Conservation (phyloP, 2,888 invertebrate genomes). For the Temnothorax unifasciatus region DNA sequence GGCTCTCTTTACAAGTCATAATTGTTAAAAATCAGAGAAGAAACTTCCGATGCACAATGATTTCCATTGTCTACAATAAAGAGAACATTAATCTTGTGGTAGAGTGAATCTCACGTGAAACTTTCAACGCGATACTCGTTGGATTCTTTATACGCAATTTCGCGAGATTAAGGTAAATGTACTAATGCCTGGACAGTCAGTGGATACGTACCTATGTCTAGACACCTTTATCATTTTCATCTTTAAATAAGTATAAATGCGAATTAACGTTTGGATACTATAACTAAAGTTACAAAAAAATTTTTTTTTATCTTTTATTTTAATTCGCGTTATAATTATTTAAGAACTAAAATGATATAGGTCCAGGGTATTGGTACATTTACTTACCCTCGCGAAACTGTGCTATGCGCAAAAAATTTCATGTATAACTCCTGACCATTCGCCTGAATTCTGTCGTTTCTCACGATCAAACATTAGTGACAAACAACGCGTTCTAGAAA, state of each 20-base stretch:
- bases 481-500: slow-evolving; percentile 29
- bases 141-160: slow-evolving; percentile 13
- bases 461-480: not conserved
- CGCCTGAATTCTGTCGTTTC: slow-evolving; percentile 24
- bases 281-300: too few species aligned
- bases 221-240: too few species aligned
- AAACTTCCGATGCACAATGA: slow-evolving; percentile 14
- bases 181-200: too few species aligned
- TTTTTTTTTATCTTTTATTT: too few species aligned
- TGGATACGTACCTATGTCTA: too few species aligned
- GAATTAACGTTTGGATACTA: too few species aligned
- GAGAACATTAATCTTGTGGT: slow-evolving; percentile 13
- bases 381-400: slow-evolving; percentile 16
- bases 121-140: not conserved
- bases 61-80: slow-evolving; percentile 31
- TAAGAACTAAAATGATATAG: too few species aligned
- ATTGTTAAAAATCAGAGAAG: slow-evolving; percentile 21
- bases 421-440: slow-evolving; percentile 17
- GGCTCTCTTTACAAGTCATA: slow-evolving; percentile 12
- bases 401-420: slow-evolving; percentile 36
- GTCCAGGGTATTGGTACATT: too few species aligned
- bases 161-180: slow-evolving; percentile 14
- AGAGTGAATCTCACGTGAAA: not conserved
- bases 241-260: too few species aligned
- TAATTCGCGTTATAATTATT: too few species aligned